Evolutionary conservation across 2,113 vertebrate genomes (phyloP).

Genomic region (Catharus minimus): DNA sequence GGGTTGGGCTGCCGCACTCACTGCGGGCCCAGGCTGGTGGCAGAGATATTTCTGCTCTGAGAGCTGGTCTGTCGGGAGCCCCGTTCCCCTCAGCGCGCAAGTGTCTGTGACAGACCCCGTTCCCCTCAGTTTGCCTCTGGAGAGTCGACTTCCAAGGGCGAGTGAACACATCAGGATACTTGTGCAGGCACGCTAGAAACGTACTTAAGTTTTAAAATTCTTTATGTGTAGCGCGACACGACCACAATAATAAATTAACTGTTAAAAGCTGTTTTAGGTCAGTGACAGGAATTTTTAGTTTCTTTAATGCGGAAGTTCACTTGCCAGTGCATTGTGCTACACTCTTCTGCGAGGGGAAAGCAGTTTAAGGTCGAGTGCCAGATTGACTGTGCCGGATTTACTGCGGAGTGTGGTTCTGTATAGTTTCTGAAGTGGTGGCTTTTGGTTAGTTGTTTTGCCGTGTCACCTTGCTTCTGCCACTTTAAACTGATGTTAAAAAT

Average conservation of each 20-base stretch:
- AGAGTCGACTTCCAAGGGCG: background rate
- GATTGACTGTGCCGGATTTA: background rate
- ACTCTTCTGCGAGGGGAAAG: accelerated
- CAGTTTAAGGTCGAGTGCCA: background rate
- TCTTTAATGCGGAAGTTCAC: accelerated
- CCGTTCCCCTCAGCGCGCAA: background rate
- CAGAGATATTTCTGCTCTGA: accelerated
- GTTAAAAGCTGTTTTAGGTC: background rate
- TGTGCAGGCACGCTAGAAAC: accelerated
- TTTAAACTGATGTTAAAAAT: background rate
- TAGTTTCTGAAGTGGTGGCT: background rate
- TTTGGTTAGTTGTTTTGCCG: accelerated
- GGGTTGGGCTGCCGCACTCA: accelerated
- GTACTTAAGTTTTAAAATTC: background rate
- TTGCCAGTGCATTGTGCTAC: background rate
- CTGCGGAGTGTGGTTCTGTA: background rate
- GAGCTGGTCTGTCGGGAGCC: accelerated
- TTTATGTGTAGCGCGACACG: background rate
- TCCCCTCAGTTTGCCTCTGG: background rate
- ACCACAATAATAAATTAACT: accelerated
- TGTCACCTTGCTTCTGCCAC: accelerated
- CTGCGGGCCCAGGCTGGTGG: background rate
- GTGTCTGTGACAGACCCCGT: background rate
- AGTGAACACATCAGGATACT: accelerated
- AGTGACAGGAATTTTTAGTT: background rate